These are phyloP conservation scores for Eledone cirrhosa DNA, from an alignment of 2,888 invertebrate species.

Conservation along the genomic window DNA sequence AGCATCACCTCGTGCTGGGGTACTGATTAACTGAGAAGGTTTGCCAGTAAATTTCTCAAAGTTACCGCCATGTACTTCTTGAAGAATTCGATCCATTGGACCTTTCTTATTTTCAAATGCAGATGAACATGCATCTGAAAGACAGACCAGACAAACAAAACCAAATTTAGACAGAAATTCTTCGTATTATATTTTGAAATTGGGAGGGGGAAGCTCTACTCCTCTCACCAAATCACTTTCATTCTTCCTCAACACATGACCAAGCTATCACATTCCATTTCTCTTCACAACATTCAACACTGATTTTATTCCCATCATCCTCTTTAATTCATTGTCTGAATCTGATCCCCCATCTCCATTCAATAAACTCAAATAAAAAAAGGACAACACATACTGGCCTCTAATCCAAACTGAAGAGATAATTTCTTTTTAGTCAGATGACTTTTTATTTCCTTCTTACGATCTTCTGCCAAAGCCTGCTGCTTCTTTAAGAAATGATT, in stretches of 20 bases:
- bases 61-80: conserved; percentile 57
- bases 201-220: too few species aligned
- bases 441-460: conserved; percentile 44
- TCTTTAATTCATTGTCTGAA: too few species aligned
- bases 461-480: conserved; percentile 39
- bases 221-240: too few species aligned
- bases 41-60: conserved; percentile 35
- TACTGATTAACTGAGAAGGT: not conserved
- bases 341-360: too few species aligned
- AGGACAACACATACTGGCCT: conserved; percentile 48
- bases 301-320: too few species aligned
- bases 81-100: conserved; percentile 51
- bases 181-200: too few species aligned
- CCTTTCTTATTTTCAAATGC: conserved; percentile 47
- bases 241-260: too few species aligned
- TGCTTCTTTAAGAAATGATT: conserved; percentile 40
- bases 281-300: too few species aligned
- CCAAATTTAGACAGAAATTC: not conserved
- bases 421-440: conserved; percentile 44
- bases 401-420: conserved; percentile 54
- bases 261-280: too few species aligned
- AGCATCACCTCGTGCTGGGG: conserved; percentile 31
- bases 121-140: conserved; percentile 56
- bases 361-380: not conserved
- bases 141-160: not conserved